phyloP scores from a whole-genome alignment of 2,797 vertebrate genomes.

The Apodemus agrarius region DNA sequence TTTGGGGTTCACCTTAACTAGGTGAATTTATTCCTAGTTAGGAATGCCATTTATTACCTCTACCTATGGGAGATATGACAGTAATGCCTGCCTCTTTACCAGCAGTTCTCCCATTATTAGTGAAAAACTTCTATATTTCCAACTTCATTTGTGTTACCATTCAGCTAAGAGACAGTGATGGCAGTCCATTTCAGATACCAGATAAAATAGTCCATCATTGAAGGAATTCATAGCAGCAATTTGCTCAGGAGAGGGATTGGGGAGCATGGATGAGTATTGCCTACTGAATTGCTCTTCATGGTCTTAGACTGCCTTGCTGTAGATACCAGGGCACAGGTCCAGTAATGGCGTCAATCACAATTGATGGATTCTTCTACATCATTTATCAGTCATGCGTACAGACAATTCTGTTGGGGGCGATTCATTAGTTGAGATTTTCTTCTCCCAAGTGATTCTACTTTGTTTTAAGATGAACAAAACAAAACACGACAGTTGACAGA shows the following conservation, averaged over 20 bases:
- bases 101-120: too few relatives aligned
- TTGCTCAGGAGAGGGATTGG: not conserved
- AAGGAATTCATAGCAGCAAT: not conserved
- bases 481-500: too few relatives aligned
- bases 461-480: not conserved
- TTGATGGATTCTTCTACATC: too few relatives aligned
- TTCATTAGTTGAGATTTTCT: not conserved
- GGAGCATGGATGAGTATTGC: not conserved
- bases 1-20: too few relatives aligned
- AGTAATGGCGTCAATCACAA: not conserved
- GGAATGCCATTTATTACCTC: not conserved
- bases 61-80: not conserved
- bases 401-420: not conserved
- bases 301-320: not conserved
- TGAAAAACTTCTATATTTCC: not conserved
- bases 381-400: not conserved
- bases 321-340: not conserved
- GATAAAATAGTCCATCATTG: not conserved
- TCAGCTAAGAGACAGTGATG: not conserved
- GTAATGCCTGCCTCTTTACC: not conserved
- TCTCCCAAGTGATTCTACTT: not conserved
- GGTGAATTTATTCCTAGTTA: too few relatives aligned
- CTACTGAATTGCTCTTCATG: not conserved
- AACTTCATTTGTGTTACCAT: not conserved
- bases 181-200: too few relatives aligned